Base-by-base conservation (phyloP, 2,888 invertebrate genomes). In the Stenodera caucasica region DNA sequence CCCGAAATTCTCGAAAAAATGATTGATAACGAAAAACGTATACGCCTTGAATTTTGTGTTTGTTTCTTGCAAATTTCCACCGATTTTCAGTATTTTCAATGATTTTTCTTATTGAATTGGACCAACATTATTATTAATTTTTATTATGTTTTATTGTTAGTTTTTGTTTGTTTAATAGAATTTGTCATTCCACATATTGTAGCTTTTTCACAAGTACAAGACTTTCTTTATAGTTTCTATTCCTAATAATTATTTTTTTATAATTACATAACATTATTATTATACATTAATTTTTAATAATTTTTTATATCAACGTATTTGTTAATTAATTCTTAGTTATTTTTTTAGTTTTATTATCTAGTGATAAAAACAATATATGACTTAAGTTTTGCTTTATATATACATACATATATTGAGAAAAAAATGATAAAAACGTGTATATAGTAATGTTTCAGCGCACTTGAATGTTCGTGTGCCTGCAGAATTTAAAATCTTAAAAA, bases 321-420 rank as follows among this genome's bases (percentile, higher is more conserved):
- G 80, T 81, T 81, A 81, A 80, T 77, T 81, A 80, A 75, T 81
- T 78, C 75, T 79, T 78, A 78, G 75, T 78, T 76, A 65, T 64
- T 15, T 40, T 21, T 12, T 21, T 23, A 45, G 21, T 9, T 23
- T 45, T 21, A 45, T 45, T 11, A 45, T 23, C 55, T 73, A 73
- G 68, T 45, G 60, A 64, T 71, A 71, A 68, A 73, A 76, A 72
- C 14, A 37, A 23, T 45, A 70, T 73, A 76, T 68, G 75, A 78
- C 76, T 78, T 79, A 79, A 78, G 78, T 78, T 72, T 63, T 76
- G 75, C 72, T 73, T 75, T 73, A 68, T 45, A 45, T 23, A 45
- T 45, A 40, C 1, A 32, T 30, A 30, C 33, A 33, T 33, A 33
- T 5, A 35, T 6, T 35, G 11, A 40, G 3, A 18, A 21, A 21